Conservation (phyloP, 2,113 vertebrate species). For the Gymnocephalus cernua region DNA sequence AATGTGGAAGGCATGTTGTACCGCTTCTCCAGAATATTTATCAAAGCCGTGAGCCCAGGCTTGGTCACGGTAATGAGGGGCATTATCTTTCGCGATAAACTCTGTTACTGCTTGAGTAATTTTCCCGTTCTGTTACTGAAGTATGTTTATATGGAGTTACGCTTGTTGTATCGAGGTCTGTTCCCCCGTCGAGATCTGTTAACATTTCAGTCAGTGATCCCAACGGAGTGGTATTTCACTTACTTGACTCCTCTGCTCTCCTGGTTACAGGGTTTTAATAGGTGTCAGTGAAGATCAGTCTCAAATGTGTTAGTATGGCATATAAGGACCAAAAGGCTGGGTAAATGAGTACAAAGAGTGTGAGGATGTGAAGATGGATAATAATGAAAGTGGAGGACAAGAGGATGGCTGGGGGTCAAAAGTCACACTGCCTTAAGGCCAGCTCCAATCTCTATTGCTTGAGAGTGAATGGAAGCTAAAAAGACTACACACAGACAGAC, state of each 20-base stretch:
- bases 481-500: background rate
- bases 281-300: constrained; percentile 11
- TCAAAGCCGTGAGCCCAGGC: no score
- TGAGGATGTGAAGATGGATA: constrained; percentile 45
- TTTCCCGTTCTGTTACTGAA: no score
- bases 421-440: constrained; percentile 26
- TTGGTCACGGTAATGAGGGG: no score
- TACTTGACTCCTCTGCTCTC: constrained; percentile 15
- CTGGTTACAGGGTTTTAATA: constrained; percentile 25
- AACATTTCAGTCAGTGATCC: no score
- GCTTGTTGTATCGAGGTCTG: no score
- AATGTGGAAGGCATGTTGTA: no score
- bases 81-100: no score
- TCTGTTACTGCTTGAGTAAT: no score
- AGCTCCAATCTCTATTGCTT: background rate
- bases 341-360: constrained; percentile 44
- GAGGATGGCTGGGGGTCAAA: constrained; percentile 27
- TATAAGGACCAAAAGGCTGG: constrained; percentile 6
- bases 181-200: no score
- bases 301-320: constrained; percentile 40
- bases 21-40: no score
- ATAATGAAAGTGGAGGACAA: constrained; percentile 45
- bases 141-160: no score
- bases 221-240: no score
- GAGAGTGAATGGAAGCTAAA: constrained; percentile 3